These are phyloP conservation scores for Psephotus haematonotus DNA, from an alignment of 2,113 vertebrate species.

Conservation along the genomic window DNA sequence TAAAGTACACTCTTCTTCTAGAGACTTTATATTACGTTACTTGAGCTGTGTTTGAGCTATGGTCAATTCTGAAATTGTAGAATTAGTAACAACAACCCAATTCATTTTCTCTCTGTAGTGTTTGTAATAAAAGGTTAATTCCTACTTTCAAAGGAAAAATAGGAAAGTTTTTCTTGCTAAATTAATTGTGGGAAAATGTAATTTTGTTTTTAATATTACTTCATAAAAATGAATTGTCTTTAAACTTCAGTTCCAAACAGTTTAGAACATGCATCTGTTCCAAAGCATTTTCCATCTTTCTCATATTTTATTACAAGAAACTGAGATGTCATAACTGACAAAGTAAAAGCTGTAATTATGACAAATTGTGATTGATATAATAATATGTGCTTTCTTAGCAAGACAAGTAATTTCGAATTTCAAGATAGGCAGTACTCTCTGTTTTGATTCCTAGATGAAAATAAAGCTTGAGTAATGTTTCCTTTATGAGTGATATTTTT, in stretches of 20 bases:
- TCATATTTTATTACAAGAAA: background rate
- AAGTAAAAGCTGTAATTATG: background rate
- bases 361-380: background rate
- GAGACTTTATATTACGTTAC: background rate
- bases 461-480: background rate
- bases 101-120: background rate
- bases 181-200: background rate
- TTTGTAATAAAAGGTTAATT: background rate
- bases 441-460: background rate
- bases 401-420: background rate
- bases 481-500: background rate
- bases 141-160: background rate
- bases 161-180: background rate
- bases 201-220: background rate
- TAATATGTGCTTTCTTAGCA: background rate
- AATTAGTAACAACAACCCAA: background rate
- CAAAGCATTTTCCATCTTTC: background rate
- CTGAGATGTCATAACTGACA: background rate
- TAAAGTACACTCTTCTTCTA: background rate
- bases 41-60: background rate
- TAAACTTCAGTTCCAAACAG: background rate
- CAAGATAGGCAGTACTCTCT: background rate
- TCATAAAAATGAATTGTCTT: background rate
- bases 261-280: background rate
- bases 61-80: background rate